These are phyloP conservation scores for human DNA, from an alignment of 2,113 vertebrate species.

Conservation along the genomic window GRCh38 chr5:8383001-8383500, in stretches of 20 bases:
- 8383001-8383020: not conserved
- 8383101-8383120: not conserved
- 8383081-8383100: not conserved
- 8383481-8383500: not conserved
- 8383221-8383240: not conserved
- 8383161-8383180: not conserved
- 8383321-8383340: too few species aligned
- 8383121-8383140: not conserved
- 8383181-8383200: not conserved
- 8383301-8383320: fast-evolving
- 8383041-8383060: not conserved
- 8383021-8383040: fast-evolving
- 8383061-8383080: fast-evolving
- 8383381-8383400: not conserved
- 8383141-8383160: not conserved
- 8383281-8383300: not conserved
- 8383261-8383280: not conserved
- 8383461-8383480: not conserved
- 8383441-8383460: not conserved
- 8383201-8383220: fast-evolving
- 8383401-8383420: not conserved
- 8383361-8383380: not conserved
- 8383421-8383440: not conserved
- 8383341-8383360: fast-evolving
- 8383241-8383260: too few species aligned